Percentiles rank a stretch among this genome's conserved stretches.
These are phyloP conservation scores for Prochilodus magdalenae DNA, from an alignment of 2,113 vertebrate genomes.

Conservation along the genomic window DNA sequence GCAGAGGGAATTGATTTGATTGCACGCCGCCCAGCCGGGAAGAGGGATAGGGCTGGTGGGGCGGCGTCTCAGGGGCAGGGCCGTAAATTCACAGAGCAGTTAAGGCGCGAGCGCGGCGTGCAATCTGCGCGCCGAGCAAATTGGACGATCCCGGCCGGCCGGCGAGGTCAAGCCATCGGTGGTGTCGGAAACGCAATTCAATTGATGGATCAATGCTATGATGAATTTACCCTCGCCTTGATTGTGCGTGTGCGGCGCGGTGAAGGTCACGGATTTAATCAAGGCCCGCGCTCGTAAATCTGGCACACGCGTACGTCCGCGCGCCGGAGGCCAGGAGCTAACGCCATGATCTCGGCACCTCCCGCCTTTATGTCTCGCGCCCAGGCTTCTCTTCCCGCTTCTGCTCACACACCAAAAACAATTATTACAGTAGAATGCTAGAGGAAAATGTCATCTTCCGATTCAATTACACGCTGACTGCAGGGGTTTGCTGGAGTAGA, in stretches of 20 bases:
- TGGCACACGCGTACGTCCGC: neutral
- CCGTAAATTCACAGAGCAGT: constrained; percentile 54
- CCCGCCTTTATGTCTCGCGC: neutral
- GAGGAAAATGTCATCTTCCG: constrained; percentile 27
- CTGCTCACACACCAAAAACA: neutral
- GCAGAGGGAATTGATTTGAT: constrained; percentile 56
- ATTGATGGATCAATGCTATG: constrained; percentile 70
- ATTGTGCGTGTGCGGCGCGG: constrained; percentile 68
- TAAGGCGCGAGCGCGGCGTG: constrained; percentile 42
- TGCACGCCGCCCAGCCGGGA: constrained; percentile 17
- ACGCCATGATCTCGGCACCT: neutral
- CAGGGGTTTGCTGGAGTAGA: constrained; percentile 34
- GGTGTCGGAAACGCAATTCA: constrained; percentile 64
- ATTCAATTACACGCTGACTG: constrained; percentile 45
- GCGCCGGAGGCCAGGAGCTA: neutral
- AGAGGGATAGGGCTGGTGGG: constrained; percentile 15
- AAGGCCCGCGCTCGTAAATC: constrained; percentile 60
- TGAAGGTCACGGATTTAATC: constrained; percentile 82
- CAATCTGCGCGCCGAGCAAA: constrained; percentile 51
- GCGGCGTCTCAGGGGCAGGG: constrained; percentile 36
- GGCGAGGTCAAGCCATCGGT: constrained; percentile 65
- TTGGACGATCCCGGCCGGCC: constrained; percentile 48
- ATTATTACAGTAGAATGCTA: constrained; percentile 18
- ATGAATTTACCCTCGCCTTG: constrained; percentile 70
- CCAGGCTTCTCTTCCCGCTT: neutral